Percentiles rank a stretch among this genome's conserved stretches.
These are phyloP conservation scores for Eudyptes chrysolophus DNA, from an alignment of 2,113 vertebrate genomes.

Conservation along the genomic window DNA sequence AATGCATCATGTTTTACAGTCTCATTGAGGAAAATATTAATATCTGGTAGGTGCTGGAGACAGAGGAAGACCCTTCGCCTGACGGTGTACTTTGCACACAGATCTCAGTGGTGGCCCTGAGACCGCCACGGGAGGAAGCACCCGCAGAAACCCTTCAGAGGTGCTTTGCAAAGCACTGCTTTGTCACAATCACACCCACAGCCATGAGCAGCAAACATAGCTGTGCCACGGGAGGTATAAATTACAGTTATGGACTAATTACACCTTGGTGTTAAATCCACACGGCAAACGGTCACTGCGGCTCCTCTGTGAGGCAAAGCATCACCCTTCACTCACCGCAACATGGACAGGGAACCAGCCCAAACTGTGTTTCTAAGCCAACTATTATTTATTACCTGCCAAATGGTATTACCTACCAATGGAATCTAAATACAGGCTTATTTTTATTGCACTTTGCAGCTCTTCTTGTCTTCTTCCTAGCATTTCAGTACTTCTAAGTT, in stretches of 20 bases:
- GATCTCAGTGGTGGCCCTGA: neutral
- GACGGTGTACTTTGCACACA: too few relatives aligned
- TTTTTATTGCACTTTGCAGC: neutral
- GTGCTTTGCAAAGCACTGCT: too few relatives aligned
- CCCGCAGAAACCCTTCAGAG: neutral
- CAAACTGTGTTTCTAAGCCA: neutral
- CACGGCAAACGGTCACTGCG: too few relatives aligned
- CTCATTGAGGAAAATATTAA: accelerated
- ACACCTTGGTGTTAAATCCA: neutral
- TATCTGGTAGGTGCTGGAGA: too few relatives aligned
- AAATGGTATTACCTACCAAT: neutral
- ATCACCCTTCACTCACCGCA: neutral
- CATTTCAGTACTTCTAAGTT: neutral
- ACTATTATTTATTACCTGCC: neutral
- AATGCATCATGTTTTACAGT: accelerated
- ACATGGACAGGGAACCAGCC: neutral
- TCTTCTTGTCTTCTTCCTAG: neutral
- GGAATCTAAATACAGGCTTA: neutral
- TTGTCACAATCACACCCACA: neutral
- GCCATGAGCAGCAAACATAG: neutral
- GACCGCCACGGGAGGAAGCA: neutral
- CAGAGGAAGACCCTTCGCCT: neutral
- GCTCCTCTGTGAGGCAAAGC: neutral
- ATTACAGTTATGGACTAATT: neutral
- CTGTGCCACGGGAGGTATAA: neutral